Base-by-base conservation (phyloP, 64 coral and sea anemone genomes). In the Trachythela sp. region DNA sequence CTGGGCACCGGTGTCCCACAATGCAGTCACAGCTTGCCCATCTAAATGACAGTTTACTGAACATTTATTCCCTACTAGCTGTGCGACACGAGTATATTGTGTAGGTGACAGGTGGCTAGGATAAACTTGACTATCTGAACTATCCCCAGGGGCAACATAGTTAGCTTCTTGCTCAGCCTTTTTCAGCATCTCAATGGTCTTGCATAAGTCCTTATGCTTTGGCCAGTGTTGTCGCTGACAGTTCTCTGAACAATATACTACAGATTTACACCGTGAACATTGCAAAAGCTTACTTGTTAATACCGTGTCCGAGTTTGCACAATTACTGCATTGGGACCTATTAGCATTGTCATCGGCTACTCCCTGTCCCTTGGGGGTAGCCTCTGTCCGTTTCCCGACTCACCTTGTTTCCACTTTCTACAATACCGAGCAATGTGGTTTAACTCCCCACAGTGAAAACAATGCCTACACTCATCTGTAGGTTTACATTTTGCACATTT, bases 311-410 rank as follows among this genome's bases (percentile, higher is more conserved):
- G 64, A 70, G 5, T 70, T 8, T 26, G 24, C 75, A 39, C 40
- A 40, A 31, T 22, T 77, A 77, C 68, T 70, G n/a, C 67, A 54
- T 38, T 70, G 64, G 18, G 64, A 70, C 30, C 0, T 41, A 31
- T 89, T 88, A 18, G 2, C 4, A 11, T 13, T 31, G 7, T n/a
- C 41, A 22, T 26, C 22, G 87, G 87, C 70, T 89, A 89, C 87
- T 72, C 38, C 59, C 68, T 89, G 87, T 89, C 87, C 87, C 87
- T 22, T 56, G 22, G 68, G 59, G 39, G 87, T 89, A 89, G 87
- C 87, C 87, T 80, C 87, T 34, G 59, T 13, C 52, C 87, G 87
- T 89, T 89, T 89, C 87, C 87, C 87, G 87, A 80, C 59, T 27
- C 41, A 51, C 58, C 37, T 95, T 84, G 75, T 94, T 33, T 26